Evolutionary conservation across 2,888 invertebrate species (phyloP).

Genomic region (Nephrocerus scutellatus): DNA sequence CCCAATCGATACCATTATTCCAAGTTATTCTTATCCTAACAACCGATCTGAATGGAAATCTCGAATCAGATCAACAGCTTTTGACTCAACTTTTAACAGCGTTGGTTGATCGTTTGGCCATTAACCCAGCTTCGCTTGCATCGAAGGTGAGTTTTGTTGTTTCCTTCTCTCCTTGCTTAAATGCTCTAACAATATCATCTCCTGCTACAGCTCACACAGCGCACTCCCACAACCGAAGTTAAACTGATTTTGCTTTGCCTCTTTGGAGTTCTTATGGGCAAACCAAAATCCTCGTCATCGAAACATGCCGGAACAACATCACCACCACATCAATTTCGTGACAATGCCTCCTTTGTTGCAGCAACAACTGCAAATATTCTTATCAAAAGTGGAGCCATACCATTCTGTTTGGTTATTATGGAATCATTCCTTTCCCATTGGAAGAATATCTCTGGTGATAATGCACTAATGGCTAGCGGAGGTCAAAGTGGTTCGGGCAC

Average conservation of each 20-base stretch:
- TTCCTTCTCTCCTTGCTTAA: neutral
- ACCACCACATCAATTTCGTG: constrained; percentile 51
- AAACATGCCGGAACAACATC: constrained; percentile 46
- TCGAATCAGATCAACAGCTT: constrained; percentile 70
- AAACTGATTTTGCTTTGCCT: constrained; percentile 82
- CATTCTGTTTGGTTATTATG: constrained; percentile 64
- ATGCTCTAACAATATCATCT: neutral
- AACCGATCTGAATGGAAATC: constrained; percentile 78
- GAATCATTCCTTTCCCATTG: constrained; percentile 70
- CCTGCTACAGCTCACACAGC: neutral
- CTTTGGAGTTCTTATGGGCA: constrained; percentile 58
- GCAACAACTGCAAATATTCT: constrained; percentile 64
- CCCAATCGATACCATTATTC: constrained; percentile 83
- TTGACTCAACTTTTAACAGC: constrained; percentile 68
- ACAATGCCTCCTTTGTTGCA: constrained; percentile 56
- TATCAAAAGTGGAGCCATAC: constrained; percentile 62
- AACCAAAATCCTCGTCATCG: constrained; percentile 45
- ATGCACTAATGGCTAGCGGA: constrained; percentile 25
- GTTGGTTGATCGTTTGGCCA: constrained; percentile 65
- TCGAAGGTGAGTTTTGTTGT: constrained; percentile 30
- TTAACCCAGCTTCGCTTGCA: constrained; percentile 52
- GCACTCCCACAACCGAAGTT: constrained; percentile 64
- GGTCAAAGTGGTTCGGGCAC: too few species aligned
- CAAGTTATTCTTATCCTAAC: constrained; percentile 88
- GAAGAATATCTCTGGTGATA: constrained; percentile 53